These are phyloP conservation scores for Myxocyprinus asiaticus DNA, from an alignment of 2,113 vertebrate genomes.

Conservation along the genomic window DNA sequence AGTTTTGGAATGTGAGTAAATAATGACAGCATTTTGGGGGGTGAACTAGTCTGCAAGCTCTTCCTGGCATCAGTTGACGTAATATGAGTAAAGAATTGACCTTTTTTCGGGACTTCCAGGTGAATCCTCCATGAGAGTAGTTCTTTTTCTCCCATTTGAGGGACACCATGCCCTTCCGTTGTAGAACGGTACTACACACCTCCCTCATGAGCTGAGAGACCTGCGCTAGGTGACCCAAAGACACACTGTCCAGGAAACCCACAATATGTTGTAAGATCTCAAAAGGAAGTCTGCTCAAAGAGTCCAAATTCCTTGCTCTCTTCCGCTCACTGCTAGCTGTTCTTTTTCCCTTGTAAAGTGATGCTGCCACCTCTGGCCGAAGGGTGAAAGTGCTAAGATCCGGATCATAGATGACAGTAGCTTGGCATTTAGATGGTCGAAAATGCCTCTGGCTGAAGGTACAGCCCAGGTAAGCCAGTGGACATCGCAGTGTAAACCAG, in stretches of 20 bases:
- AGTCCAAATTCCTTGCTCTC: slow-evolving; percentile 66
- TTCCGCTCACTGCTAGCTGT: slow-evolving; percentile 21
- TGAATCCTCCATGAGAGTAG: slow-evolving; percentile 78
- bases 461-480: slow-evolving; percentile 91
- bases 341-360: slow-evolving; percentile 43
- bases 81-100: slow-evolving; percentile 60
- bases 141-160: slow-evolving; percentile 86
- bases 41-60: too few species aligned
- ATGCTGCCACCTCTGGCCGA: slow-evolving; percentile 71
- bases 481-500: slow-evolving; percentile 93
- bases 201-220: slow-evolving; percentile 89
- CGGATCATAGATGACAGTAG: slow-evolving; percentile 81
- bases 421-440: slow-evolving; percentile 77
- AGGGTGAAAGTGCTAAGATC: slow-evolving; percentile 85
- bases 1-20: too few species aligned
- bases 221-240: slow-evolving; percentile 88
- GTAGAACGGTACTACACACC: slow-evolving; percentile 86
- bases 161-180: slow-evolving; percentile 91
- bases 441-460: slow-evolving; percentile 86
- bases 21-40: too few species aligned
- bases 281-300: slow-evolving; percentile 83
- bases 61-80: too few species aligned
- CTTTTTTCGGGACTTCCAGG: slow-evolving; percentile 82
- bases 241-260: slow-evolving; percentile 88
- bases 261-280: slow-evolving; percentile 91